A percentile compares a stretch with the other conserved stretches of the same genome.
These are phyloP conservation scores for Abramis brama DNA, from an alignment of 2,113 vertebrate species.

Conservation along the genomic window DNA sequence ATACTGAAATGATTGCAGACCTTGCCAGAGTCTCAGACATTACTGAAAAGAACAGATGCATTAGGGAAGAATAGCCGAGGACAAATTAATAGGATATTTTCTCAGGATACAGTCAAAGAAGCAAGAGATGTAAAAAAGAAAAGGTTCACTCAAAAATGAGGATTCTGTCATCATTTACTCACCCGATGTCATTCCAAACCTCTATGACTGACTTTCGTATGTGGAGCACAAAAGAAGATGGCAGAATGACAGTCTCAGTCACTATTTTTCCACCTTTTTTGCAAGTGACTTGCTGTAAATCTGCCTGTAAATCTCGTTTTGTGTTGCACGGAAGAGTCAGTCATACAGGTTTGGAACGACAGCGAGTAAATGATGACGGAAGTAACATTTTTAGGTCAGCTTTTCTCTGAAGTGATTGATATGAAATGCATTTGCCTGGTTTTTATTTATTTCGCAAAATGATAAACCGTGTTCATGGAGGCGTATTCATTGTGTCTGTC, in stretches of 20 bases:
- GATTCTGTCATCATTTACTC: neutral
- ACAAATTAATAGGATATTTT: neutral
- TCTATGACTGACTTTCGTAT: neutral
- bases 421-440: neutral
- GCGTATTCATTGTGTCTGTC: constrained; percentile 4
- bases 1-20: neutral
- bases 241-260: neutral
- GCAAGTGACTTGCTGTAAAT: neutral
- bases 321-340: neutral
- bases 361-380: neutral
- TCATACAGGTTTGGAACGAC: neutral
- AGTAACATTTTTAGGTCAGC: constrained; percentile 11
- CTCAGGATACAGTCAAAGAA: neutral
- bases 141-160: neutral
- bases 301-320: neutral
- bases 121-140: neutral
- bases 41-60: neutral
- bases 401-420: neutral
- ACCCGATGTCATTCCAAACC: neutral
- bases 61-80: neutral
- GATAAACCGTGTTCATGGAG: neutral
- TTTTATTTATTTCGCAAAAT: constrained; percentile 1
- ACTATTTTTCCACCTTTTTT: neutral
- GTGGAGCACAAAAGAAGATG: neutral
- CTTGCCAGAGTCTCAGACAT: neutral